phyloP scores from a whole-genome alignment of 2,888 invertebrate genomes.

The Biston stratarius region DNA sequence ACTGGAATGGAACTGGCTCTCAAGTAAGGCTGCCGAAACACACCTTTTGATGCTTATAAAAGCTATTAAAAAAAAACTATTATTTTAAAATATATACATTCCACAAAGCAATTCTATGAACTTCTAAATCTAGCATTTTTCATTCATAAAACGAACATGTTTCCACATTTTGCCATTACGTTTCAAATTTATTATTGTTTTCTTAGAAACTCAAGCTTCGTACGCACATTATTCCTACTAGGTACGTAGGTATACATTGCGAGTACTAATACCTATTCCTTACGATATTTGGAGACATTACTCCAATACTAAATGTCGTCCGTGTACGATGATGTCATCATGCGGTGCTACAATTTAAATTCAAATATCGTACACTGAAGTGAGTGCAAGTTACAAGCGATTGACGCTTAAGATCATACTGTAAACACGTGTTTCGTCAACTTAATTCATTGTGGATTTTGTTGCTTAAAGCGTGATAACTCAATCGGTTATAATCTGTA shows the following conservation, averaged over 20 bases:
- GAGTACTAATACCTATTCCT: constrained; percentile 29
- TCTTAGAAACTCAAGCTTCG: constrained; percentile 13
- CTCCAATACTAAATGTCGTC: constrained; percentile 62
- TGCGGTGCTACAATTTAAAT: constrained; percentile 64
- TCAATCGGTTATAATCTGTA: too few species aligned
- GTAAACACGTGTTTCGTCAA: too few species aligned
- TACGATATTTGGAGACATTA: constrained; percentile 43
- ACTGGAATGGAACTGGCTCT: too few species aligned
- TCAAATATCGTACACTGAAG: constrained; percentile 62
- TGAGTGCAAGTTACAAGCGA: constrained; percentile 41
- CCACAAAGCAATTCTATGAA: constrained; percentile 4
- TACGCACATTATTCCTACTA: not conserved
- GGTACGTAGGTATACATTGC: not conserved
- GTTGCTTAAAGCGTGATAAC: too few species aligned
- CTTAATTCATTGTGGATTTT: too few species aligned
- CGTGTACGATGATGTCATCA: constrained; percentile 70
- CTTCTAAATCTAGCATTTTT: constrained; percentile 15
- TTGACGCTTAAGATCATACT: not conserved
- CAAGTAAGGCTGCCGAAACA: too few species aligned
- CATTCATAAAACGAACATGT: constrained; percentile 20
- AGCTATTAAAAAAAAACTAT: too few species aligned
- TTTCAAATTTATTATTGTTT: constrained; percentile 19
- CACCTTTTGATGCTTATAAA: too few species aligned
- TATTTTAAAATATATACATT: not conserved
- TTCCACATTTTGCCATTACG: constrained; percentile 23